Percentiles rank a stretch among this genome's conserved stretches.
Conservation (phyloP, 2,888 invertebrate genomes). For the Myopa testacea region DNA sequence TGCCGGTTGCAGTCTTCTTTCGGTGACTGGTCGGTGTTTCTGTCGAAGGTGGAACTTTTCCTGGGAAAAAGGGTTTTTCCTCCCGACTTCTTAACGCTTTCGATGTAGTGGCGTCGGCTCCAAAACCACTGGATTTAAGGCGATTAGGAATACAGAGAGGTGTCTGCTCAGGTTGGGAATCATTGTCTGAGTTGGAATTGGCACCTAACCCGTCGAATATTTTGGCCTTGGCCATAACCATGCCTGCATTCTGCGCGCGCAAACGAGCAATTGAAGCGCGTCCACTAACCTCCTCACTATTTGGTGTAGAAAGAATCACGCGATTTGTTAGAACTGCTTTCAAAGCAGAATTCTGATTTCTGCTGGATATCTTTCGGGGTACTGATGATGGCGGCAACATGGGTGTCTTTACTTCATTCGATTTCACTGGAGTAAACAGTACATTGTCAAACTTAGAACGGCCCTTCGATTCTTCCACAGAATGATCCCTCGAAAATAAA, state of each 20-base stretch:
- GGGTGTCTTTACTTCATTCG: constrained; percentile 48
- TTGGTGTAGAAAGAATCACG: constrained; percentile 41
- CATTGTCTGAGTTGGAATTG: constrained; percentile 35
- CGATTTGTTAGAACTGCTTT: constrained; percentile 34
- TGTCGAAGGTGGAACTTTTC: not conserved
- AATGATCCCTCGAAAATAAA: not conserved
- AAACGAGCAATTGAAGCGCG: constrained; percentile 80
- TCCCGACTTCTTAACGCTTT: not conserved
- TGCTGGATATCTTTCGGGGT: constrained; percentile 50
- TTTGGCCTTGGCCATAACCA: constrained; percentile 83
- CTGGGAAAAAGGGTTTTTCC: not conserved
- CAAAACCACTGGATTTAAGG: not conserved
- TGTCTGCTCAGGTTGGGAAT: constrained; percentile 11
- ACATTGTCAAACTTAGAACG: not conserved
- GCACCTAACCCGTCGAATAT: constrained; percentile 74
- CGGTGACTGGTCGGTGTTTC: constrained; percentile 34
- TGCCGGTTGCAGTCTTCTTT: constrained; percentile 23
- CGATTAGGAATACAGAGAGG: not conserved
- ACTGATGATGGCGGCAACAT: constrained; percentile 56
- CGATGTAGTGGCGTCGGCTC: not conserved
- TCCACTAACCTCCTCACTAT: constrained; percentile 68
- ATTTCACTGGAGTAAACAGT: constrained; percentile 28
- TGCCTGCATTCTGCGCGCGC: constrained; percentile 81
- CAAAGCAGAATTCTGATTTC: constrained; percentile 43
- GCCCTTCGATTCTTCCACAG: not conserved